Percentiles rank a stretch among this genome's conserved stretches.
Evolutionary conservation across 2,797 vertebrate species (phyloP).

Genomic region (Calcarius lapponicus): DNA sequence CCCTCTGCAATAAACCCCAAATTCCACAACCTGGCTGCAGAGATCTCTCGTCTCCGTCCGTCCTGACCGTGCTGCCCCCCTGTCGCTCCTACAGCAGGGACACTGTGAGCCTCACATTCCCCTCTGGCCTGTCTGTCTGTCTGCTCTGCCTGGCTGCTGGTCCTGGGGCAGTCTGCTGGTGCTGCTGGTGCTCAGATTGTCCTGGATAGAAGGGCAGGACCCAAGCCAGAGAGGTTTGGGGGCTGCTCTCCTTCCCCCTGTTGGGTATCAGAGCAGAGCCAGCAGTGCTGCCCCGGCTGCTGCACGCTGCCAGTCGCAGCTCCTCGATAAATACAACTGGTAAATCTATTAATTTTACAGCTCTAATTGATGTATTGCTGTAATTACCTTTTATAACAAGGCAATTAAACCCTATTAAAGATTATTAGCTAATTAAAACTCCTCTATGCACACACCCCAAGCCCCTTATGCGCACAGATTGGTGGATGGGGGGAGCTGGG

Average conservation of each 20-base stretch:
- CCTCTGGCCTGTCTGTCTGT: neutral
- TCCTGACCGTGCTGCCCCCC: no score
- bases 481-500: neutral
- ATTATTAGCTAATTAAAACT: slow-evolving; percentile 60
- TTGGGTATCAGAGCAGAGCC: neutral
- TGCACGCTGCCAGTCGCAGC: neutral
- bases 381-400: slow-evolving; percentile 66
- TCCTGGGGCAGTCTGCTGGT: neutral
- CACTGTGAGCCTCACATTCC: accelerated
- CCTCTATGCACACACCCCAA: neutral
- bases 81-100: accelerated
- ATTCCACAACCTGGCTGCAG: no score
- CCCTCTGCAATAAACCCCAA: no score
- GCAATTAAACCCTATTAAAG: slow-evolving; percentile 58
- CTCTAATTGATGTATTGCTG: slow-evolving; percentile 60
- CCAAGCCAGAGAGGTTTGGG: accelerated
- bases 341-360: slow-evolving; percentile 60
- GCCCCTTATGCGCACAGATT: neutral
- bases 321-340: slow-evolving; percentile 25
- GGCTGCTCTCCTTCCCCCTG: neutral
- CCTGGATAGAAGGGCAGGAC: neutral
- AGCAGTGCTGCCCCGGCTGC: neutral
- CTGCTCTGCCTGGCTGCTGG: neutral
- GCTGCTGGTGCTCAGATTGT: neutral
- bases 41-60: no score